phyloP scores from a whole-genome alignment of 2,888 invertebrate genomes.

The Lasioglossum marginatum region DNA sequence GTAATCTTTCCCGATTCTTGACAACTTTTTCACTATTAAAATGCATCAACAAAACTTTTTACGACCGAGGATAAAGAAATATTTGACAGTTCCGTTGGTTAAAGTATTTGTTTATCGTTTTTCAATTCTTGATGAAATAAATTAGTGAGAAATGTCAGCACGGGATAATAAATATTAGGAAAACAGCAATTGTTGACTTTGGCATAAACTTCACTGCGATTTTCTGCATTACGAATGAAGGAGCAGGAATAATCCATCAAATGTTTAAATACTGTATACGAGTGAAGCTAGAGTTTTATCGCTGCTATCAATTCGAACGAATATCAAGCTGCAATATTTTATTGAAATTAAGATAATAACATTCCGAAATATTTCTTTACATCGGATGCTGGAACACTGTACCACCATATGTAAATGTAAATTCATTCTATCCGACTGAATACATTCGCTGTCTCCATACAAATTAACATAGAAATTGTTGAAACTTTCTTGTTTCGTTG shows the following conservation, averaged over 20 bases:
- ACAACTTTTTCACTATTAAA: neutral
- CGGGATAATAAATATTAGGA: neutral
- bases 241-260: neutral
- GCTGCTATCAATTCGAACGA: neutral
- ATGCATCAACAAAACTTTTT: neutral
- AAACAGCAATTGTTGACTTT: neutral
- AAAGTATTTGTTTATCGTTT: neutral
- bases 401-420: neutral
- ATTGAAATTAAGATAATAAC: neutral
- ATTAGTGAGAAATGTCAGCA: neutral
- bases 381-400: neutral
- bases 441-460: neutral
- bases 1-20: neutral
- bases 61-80: neutral
- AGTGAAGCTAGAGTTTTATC: neutral
- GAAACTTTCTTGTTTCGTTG: neutral
- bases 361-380: neutral
- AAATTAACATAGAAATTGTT: constrained; percentile 16
- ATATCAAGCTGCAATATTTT: neutral
- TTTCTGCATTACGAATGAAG: neutral
- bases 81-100: neutral
- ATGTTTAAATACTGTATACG: neutral
- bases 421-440: neutral
- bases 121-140: neutral
- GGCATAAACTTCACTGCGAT: neutral